These are phyloP conservation scores for Pomacea maculata DNA, from an alignment of 1,140 invertebrate genomes.

Conservation along the genomic window DNA sequence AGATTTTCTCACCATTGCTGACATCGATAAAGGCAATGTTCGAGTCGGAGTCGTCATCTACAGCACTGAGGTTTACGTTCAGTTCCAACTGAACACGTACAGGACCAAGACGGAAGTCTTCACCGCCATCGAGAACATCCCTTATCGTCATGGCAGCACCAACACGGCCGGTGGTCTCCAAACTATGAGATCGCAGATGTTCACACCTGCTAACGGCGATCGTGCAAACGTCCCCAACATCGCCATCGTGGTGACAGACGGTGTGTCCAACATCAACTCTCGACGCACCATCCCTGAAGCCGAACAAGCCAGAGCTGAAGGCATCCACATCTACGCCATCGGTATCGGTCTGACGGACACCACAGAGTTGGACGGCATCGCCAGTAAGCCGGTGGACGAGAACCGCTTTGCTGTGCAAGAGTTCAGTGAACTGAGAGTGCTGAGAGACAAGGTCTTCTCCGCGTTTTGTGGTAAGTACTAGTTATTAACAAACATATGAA, in stretches of 20 bases:
- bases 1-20: conserved; percentile 34
- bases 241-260: conserved; percentile 48
- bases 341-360: conserved; percentile 48
- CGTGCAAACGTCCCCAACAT: conserved; percentile 41
- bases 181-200: conserved; percentile 42
- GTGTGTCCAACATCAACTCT: conserved; percentile 55
- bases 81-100: conserved; percentile 46
- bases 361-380: conserved; percentile 42
- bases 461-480: conserved; percentile 13
- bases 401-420: conserved; percentile 39
- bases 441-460: conserved; percentile 19
- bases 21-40: conserved; percentile 43
- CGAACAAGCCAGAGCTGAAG: conserved; percentile 31
- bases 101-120: conserved; percentile 29
- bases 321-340: conserved; percentile 53
- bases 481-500: background rate
- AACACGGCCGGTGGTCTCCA: conserved; percentile 40
- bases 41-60: conserved; percentile 46
- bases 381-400: conserved; percentile 27
- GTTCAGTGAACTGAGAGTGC: conserved; percentile 34
- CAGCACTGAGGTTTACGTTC: conserved; percentile 34
- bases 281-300: conserved; percentile 52
- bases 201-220: conserved; percentile 42
- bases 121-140: conserved; percentile 40
- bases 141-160: conserved; percentile 52